A percentile compares a stretch with the other conserved stretches of the same genome.
These are phyloP conservation scores for Pterocles orientalis DNA, from an alignment of 2,113 vertebrate species.

Conservation along the genomic window DNA sequence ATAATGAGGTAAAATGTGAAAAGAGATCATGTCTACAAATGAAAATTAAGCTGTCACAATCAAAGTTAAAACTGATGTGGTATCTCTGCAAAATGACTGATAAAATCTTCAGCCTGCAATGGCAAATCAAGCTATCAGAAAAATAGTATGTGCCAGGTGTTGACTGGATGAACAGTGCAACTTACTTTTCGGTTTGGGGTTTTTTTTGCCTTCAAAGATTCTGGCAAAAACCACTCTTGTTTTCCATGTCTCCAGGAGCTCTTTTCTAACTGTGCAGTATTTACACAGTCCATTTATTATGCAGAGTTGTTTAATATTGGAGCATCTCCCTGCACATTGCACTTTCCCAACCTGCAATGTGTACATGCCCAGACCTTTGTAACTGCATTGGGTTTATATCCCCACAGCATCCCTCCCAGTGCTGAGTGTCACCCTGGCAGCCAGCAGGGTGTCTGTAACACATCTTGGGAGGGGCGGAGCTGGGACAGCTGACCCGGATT, in stretches of 20 bases:
- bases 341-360: not conserved
- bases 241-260: not conserved
- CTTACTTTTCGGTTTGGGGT: not conserved
- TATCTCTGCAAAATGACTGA: not conserved
- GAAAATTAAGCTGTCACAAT: slow-evolving; percentile 22
- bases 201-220: not conserved
- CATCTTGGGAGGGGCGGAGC: too few relatives aligned
- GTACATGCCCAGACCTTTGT: not conserved
- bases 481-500: too few relatives aligned
- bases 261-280: not conserved
- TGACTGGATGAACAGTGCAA: not conserved
- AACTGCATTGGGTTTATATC: not conserved
- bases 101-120: not conserved
- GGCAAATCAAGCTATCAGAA: not conserved
- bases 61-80: not conserved
- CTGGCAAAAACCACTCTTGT: not conserved
- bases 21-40: not conserved
- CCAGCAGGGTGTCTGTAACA: too few relatives aligned
- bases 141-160: not conserved
- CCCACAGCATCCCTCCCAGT: too few relatives aligned
- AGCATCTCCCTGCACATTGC: not conserved
- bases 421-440: too few relatives aligned
- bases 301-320: not conserved
- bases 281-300: not conserved
- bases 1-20: not conserved